Conservation (phyloP, 2,888 invertebrate species). For the Crepidodera aurea region DNA sequence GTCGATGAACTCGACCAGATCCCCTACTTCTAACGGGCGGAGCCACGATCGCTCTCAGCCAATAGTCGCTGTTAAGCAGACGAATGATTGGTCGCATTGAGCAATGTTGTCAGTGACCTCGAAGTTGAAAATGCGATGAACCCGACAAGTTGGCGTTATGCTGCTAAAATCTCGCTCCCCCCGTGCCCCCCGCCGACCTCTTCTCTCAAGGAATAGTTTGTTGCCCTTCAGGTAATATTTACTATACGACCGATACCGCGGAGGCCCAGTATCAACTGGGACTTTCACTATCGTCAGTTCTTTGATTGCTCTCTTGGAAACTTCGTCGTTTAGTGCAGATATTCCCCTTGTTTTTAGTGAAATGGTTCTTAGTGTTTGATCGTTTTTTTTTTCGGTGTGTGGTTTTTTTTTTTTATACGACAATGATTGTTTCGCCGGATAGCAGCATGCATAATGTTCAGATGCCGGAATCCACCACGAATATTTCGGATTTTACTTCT, state of each 20-base stretch:
- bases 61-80: conserved; percentile 58
- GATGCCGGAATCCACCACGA: conserved; percentile 63
- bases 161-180: conserved; percentile 63
- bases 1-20: conserved; percentile 73
- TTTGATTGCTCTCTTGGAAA: conserved; percentile 55
- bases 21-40: conserved; percentile 54
- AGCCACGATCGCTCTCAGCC: conserved; percentile 53
- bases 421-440: conserved; percentile 74
- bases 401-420: conserved; percentile 30
- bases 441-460: conserved; percentile 65
- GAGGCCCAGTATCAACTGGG: conserved; percentile 60
- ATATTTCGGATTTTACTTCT: conserved; percentile 53
- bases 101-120: conserved; percentile 84
- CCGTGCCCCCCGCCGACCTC: conserved; percentile 42
- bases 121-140: conserved; percentile 82
- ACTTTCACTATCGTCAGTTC: conserved; percentile 63
- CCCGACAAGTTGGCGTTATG: conserved; percentile 66
- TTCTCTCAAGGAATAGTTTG: conserved; percentile 43
- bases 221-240: conserved; percentile 63
- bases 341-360: conserved; percentile 12
- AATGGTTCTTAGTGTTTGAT: conserved; percentile 27
- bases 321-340: conserved; percentile 42
- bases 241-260: conserved; percentile 57
- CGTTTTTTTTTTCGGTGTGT: conserved; percentile 16
- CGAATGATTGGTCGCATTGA: conserved; percentile 62